Evolutionary conservation across 1,140 invertebrate species (phyloP).

Genomic region (Anagrus nilaparvatae): DNA sequence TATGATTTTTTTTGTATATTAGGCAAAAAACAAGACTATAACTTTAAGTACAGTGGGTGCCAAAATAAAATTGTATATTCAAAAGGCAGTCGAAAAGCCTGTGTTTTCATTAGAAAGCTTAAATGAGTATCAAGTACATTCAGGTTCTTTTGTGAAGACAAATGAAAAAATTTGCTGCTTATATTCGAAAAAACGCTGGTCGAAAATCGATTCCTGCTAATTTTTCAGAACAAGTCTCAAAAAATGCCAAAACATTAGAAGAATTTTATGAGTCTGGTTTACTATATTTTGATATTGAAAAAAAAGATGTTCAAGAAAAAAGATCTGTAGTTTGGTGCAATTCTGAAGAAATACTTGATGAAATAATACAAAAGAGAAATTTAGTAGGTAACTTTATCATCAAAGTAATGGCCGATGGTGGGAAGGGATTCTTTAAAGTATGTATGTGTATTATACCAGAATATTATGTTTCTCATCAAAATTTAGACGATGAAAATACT

Average conservation of each 20-base stretch:
- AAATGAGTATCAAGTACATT: neutral
- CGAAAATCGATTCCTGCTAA: constrained; percentile 2
- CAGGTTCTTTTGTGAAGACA: neutral
- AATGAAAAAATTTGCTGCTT: constrained; percentile 1
- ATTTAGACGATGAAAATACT: too few relatives aligned
- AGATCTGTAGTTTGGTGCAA: constrained; percentile 1
- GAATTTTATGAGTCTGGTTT: constrained; percentile 5
- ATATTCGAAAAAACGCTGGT: neutral
- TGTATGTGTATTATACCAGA: constrained; percentile 2
- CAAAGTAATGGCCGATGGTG: constrained; percentile 8
- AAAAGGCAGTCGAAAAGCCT: neutral
- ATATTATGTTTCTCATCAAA: neutral
- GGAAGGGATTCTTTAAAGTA: constrained; percentile 6
- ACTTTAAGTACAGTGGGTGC: neutral
- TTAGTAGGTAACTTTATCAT: constrained; percentile 1
- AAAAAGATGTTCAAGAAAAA: neutral
- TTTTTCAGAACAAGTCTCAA: constrained; percentile 3
- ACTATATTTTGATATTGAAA: constrained; percentile 3
- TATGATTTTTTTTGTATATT: too few relatives aligned
- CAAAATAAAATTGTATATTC: neutral
- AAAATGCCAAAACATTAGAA: constrained; percentile 2
- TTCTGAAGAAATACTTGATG: neutral
- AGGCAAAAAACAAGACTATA: neutral
- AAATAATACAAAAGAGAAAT: neutral
- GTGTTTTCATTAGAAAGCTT: neutral